Conservation (phyloP, 2,113 vertebrate genomes). For the Rousettus leschenaultii region DNA sequence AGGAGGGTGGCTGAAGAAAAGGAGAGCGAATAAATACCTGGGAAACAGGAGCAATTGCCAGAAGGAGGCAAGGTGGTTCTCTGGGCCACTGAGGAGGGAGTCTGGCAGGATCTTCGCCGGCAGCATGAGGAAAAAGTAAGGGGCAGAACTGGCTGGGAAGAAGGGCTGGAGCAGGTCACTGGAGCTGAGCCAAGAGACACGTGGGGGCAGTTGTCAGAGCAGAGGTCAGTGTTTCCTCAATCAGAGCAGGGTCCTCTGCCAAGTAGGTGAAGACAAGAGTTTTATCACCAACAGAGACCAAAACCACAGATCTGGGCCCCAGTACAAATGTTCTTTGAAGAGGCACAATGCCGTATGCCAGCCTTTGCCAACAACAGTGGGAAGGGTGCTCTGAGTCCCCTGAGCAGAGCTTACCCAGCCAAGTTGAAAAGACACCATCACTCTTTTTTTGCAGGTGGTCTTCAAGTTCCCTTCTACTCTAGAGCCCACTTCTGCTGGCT, state of each 20-base stretch:
- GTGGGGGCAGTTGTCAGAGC: neutral
- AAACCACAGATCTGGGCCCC: neutral
- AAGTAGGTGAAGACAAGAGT: neutral
- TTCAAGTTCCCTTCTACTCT: neutral
- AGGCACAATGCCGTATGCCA: neutral
- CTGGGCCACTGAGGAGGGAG: neutral
- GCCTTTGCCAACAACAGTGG: neutral
- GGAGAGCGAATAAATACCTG: neutral
- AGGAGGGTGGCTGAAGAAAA: neutral
- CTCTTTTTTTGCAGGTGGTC: neutral
- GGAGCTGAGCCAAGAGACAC: neutral
- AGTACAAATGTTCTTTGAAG: neutral
- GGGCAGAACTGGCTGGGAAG: no score
- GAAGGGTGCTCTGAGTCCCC: neutral
- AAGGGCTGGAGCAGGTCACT: neutral
- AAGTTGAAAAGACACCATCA: neutral
- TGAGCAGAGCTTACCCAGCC: neutral
- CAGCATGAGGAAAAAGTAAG: neutral
- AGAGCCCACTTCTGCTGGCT: neutral
- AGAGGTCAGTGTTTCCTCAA: neutral
- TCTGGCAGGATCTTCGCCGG: accelerated
- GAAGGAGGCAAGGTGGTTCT: neutral
- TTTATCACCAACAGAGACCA: neutral
- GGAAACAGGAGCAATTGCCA: neutral
- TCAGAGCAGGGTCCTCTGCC: neutral